Base-by-base conservation (phyloP, 2,888 invertebrate species). In the Marasmarcha lunaedactyla region DNA sequence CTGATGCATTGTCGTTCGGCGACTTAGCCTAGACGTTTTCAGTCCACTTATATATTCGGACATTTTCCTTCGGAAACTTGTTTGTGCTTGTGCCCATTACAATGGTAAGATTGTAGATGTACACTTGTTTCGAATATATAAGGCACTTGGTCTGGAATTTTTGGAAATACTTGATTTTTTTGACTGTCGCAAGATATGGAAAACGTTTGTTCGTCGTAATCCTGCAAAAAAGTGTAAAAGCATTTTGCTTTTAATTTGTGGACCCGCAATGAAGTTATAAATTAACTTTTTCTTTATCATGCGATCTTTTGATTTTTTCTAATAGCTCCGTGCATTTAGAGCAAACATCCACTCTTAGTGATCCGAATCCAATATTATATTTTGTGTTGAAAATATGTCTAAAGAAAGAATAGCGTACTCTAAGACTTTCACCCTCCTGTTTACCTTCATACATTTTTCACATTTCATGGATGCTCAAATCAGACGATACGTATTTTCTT, bases 71-170 rank as follows among this genome's bases (percentile, higher is more conserved):
- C 15, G 36, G 43, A 41, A 47, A 42, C 36, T 43, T 45, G 33
- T 42, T 40, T 37, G 38, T 44, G 27, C 33, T 35, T 11, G 15
- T 36, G 13, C 38, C 41, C n/a, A 36, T 33, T 7, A 47, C 46
- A 15, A 47, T 40, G 7, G 46, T 43, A 11, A 47, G 47, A 40
- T 49, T 47, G 33, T 46, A 45, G 6, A 42, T 39, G 15, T 49
- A 46, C 20, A 20, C 3, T 7, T 7, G 20, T 7, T 7, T 3
- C 3, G 20, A 20, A 7, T 20, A 20, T 2, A 44, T 49, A 46
- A 14, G 46, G 40, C 1, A 30, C 25, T 40, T 45, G 46, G 33
- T 45, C 42, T 2, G 46, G 37, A 5, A 47, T 14, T 41, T 44
- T 42, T 1, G 47, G 47, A n/a, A 47, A 30, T 4, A 45, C 45